These are phyloP conservation scores for Globia sparganii DNA, from an alignment of 2,888 invertebrate species.

Conservation along the genomic window DNA sequence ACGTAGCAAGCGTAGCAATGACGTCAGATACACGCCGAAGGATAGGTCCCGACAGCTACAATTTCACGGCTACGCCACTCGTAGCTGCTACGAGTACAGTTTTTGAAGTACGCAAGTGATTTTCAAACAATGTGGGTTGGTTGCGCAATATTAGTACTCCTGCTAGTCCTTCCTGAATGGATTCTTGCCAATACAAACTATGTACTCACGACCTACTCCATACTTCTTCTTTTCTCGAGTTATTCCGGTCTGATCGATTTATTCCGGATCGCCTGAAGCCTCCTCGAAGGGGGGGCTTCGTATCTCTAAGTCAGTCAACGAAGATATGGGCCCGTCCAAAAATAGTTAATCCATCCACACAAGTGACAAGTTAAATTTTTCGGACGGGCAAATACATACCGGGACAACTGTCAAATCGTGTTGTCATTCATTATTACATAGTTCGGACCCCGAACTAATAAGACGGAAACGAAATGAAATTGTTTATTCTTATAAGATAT, in stretches of 20 bases:
- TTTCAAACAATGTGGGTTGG: neutral
- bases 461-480: neutral
- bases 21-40: constrained; percentile 11
- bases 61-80: constrained; percentile 16
- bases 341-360: no score
- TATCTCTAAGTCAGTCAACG: no score
- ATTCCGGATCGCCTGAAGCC: no score
- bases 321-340: no score
- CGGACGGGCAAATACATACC: no score
- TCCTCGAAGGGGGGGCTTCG: no score
- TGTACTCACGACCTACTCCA: neutral
- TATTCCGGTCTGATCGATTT: no score
- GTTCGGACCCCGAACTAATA: neutral
- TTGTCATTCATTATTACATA: no score
- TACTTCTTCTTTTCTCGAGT: neutral
- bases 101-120: neutral
- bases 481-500: neutral
- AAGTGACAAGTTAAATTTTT: no score
- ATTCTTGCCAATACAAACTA: neutral
- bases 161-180: neutral
- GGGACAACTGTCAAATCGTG: no score
- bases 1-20: constrained; percentile 10
- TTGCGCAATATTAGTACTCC: neutral
- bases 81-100: neutral
- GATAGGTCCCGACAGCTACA: constrained; percentile 6